Conservation (phyloP, 2,113 vertebrate genomes). For the Pholis gunnellus region DNA sequence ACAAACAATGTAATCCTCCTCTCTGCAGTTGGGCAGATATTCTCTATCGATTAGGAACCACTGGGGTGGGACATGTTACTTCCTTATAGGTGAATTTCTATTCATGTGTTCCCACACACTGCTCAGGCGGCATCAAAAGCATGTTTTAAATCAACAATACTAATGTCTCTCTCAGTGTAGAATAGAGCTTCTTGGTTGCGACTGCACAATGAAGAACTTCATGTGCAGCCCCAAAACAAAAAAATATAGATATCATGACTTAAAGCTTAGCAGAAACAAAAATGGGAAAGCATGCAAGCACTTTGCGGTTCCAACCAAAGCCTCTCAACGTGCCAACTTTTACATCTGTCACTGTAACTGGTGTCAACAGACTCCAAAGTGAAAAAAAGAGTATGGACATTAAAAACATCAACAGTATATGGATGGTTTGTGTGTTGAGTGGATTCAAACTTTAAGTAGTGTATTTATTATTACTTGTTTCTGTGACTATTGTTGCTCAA, state of each 20-base stretch:
- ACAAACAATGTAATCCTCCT: constrained; percentile 67
- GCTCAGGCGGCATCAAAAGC: constrained; percentile 68
- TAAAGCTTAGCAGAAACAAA: neutral
- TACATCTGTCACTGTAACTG: neutral
- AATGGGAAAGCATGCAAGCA: neutral
- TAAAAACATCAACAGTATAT: neutral
- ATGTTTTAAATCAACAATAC: constrained; percentile 64
- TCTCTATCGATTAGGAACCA: constrained; percentile 56
- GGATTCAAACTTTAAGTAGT: neutral
- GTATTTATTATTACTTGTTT: neutral
- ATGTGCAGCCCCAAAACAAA: constrained; percentile 3
- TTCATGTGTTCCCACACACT: constrained; percentile 28
- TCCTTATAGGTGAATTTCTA: constrained; percentile 39
- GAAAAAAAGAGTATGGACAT: neutral
- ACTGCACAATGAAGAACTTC: neutral
- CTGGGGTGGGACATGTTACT: constrained; percentile 39
- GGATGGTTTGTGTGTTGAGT: neutral
- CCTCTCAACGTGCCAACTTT: neutral
- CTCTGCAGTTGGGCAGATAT: constrained; percentile 58
- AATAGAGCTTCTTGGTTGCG: constrained; percentile 7
- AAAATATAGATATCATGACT: neutral
- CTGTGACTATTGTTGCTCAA: neutral
- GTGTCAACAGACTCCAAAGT: neutral
- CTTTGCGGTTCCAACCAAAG: neutral
- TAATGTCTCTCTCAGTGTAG: constrained; percentile 45